These are phyloP conservation scores for Phymatocera aterrima DNA, from an alignment of 2,888 invertebrate species.

Conservation along the genomic window DNA sequence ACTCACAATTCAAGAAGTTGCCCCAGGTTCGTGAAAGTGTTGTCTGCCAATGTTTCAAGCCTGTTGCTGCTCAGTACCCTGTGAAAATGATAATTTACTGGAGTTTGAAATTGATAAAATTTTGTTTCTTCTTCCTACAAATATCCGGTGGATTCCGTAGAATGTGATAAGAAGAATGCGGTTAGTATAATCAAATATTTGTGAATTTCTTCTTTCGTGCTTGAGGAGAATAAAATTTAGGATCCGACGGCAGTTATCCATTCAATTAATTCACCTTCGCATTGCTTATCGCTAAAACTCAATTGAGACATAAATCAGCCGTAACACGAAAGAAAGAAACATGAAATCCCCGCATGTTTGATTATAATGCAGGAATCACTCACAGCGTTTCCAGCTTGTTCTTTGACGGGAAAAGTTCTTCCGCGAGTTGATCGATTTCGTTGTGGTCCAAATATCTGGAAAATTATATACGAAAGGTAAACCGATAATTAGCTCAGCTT, in stretches of 20 bases:
- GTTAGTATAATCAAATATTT: not conserved
- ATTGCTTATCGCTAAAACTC: not conserved
- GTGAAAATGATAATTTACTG: not conserved
- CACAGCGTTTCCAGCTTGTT: constrained; percentile 73
- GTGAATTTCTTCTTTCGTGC: not conserved
- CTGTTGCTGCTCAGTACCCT: constrained; percentile 61
- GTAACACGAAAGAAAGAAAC: not conserved
- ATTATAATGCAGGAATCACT: constrained; percentile 62
- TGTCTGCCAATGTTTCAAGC: constrained; percentile 64
- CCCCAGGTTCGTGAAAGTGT: constrained; percentile 44
- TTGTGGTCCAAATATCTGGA: constrained; percentile 76
- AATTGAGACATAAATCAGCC: not conserved
- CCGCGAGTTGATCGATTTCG: constrained; percentile 70
- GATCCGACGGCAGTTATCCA: not conserved
- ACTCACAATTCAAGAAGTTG: constrained; percentile 49
- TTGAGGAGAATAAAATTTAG: not conserved
- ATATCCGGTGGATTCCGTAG: not conserved
- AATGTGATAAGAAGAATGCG: not conserved
- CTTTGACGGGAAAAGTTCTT: constrained; percentile 69
- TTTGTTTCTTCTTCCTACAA: not conserved
- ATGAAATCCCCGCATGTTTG: not conserved
- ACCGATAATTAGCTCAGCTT: not conserved
- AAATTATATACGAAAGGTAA: constrained; percentile 39
- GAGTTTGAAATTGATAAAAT: not conserved
- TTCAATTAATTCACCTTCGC: not conserved